Conservation (phyloP, 2,888 invertebrate genomes). For the Diplazon laetatorius region DNA sequence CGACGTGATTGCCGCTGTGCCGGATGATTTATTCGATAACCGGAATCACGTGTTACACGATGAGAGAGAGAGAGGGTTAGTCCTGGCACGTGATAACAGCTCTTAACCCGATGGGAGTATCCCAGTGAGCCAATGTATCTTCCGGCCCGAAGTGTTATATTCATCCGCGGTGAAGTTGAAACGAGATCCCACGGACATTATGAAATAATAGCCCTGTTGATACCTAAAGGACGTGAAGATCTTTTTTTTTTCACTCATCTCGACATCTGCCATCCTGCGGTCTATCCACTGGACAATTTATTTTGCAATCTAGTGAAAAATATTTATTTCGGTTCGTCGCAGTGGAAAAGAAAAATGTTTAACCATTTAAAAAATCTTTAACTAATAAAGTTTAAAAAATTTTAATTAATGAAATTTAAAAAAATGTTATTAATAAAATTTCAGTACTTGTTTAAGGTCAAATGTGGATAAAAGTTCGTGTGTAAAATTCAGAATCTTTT, state of each 20-base stretch:
- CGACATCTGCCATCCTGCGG: background rate
- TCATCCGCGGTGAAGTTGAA: slow-evolving; percentile 31
- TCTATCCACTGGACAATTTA: no score
- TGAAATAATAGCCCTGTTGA: slow-evolving; percentile 24
- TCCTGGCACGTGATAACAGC: slow-evolving; percentile 13
- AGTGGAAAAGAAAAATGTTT: no score
- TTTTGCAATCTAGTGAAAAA: no score
- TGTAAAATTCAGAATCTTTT: no score
- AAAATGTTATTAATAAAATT: no score
- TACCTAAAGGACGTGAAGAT: background rate
- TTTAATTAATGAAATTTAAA: no score
- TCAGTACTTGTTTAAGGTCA: no score
- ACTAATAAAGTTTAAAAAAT: no score
- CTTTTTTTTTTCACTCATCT: no score
- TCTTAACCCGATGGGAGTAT: slow-evolving; percentile 44
- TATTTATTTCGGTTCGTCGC: no score
- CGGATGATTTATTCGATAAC: slow-evolving; percentile 50
- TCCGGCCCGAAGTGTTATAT: slow-evolving; percentile 16
- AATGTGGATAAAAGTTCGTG: no score
- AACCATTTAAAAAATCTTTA: no score
- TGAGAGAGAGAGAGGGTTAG: slow-evolving; percentile 23
- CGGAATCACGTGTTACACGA: slow-evolving; percentile 21
- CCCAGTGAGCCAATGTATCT: slow-evolving; percentile 50
- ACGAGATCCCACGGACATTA: slow-evolving; percentile 29
- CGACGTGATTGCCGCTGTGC: slow-evolving; percentile 43